Conservation (phyloP, 1,140 invertebrate species). For the Apis florea region DNA sequence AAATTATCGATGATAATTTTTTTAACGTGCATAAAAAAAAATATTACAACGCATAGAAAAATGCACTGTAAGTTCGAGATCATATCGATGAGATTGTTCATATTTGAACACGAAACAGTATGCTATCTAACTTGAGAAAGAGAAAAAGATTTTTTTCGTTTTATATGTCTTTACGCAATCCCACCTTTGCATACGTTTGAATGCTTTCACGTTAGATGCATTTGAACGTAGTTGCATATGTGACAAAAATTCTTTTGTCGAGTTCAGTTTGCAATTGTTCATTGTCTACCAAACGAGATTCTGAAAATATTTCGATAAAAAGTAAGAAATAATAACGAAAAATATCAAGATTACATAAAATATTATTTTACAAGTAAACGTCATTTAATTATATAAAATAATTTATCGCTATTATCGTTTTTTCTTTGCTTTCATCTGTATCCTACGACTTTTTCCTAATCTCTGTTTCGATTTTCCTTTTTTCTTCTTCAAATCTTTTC, state of each 20-base stretch:
- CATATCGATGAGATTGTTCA: conserved; percentile 21
- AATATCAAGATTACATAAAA: background rate
- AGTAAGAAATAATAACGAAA: conserved; percentile 3
- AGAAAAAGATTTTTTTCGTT: background rate
- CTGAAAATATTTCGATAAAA: conserved; percentile 13
- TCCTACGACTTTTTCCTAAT: conserved; percentile 83
- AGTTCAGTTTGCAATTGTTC: conserved; percentile 31
- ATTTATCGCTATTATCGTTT: conserved; percentile 39
- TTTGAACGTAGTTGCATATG: conserved; percentile 23
- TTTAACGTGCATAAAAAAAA: background rate
- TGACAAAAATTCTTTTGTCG: conserved; percentile 42
- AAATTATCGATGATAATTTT: background rate
- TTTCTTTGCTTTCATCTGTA: conserved; percentile 81
- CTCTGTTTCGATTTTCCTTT: conserved; percentile 73
- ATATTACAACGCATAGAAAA: too few species aligned
- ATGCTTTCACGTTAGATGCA: background rate
- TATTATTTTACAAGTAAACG: conserved; percentile 21
- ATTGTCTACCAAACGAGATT: background rate
- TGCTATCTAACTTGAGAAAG: conserved; percentile 9
- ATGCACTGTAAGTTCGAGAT: background rate
- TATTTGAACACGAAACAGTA: conserved; percentile 19
- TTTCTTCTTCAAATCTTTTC: conserved; percentile 67
- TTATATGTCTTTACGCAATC: conserved; percentile 14
- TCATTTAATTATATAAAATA: background rate
- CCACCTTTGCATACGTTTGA: background rate